Conservation (phyloP, 2,888 invertebrate genomes). For the Apamea anceps region DNA sequence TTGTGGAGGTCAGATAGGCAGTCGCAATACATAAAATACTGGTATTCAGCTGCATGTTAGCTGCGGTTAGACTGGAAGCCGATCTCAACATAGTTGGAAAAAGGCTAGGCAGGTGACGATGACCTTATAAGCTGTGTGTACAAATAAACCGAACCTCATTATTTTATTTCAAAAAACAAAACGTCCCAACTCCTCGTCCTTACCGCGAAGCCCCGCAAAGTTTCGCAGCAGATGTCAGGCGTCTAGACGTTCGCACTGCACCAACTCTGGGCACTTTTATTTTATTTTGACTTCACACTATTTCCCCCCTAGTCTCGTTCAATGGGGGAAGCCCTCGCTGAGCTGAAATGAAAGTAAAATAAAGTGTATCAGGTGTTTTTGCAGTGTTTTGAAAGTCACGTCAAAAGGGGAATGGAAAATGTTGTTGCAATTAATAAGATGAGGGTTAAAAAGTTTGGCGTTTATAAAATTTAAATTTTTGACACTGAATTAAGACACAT, state of each 20-base stretch:
- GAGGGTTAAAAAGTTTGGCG: not conserved
- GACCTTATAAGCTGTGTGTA: not conserved
- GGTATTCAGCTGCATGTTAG: not conserved
- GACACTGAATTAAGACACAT: too few relatives aligned
- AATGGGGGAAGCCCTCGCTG: conserved; percentile 23
- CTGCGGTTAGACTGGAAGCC: not conserved
- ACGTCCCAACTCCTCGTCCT: conserved; percentile 8
- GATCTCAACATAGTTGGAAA: not conserved
- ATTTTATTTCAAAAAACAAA: not conserved
- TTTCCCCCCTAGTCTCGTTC: conserved; percentile 19
- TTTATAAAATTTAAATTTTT: not conserved
- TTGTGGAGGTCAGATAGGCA: not conserved
- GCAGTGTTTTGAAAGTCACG: conserved; percentile 18
- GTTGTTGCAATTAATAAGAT: conserved; percentile 13
- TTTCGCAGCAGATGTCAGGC: conserved; percentile 65
- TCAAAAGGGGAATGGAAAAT: conserved; percentile 3
- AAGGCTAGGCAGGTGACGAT: not conserved
- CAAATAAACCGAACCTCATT: not conserved
- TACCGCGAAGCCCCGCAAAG: conserved; percentile 45
- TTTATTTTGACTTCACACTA: conserved; percentile 64
- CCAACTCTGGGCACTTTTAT: conserved; percentile 57
- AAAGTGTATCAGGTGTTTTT: conserved; percentile 47
- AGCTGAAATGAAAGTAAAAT: conserved; percentile 45
- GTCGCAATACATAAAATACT: not conserved
- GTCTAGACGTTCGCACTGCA: conserved; percentile 66